Base-by-base conservation (phyloP, 2,797 vertebrate species). In the Chrosomus eos region DNA sequence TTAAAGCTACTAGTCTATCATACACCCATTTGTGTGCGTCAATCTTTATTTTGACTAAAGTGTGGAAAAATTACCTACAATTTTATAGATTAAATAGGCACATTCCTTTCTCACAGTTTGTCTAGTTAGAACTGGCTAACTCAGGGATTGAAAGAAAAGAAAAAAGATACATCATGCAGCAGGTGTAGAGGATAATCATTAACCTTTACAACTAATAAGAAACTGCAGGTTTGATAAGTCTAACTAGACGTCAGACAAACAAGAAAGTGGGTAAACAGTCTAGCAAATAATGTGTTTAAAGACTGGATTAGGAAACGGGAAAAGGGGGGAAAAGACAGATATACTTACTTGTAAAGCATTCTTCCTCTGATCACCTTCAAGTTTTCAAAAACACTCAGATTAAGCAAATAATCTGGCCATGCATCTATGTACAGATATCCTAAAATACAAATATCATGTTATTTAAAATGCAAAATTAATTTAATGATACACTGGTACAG, bases 361-460 rank as follows among this genome's bases (percentile, higher is more conserved):
- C 97, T 93, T 86, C 98, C 98, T 82, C 97, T 92, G 93, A 99
- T 97, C 87, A 97, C 94, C 81, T 94, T 95, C 81, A 99, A 95
- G 90, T 98, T 99, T 88, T 98, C 96, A 94, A 99, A 99, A 75
- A 97, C 95, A 0, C 92, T 92, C 86, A 99, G 93, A 90, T 97
- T 90, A 18, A 86, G 85, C 91, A 94, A 88, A 86, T 91, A 90
- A 0, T 94, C 92, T 0, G 97, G 97, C 98, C 98, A 99, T 0
- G 95, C 95, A 0, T 97, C 96, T 23, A 99, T 96, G 91, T 98
- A 98, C 85, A 99, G 92, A 92, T 97, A 99, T 19, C 97, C 98
- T 99, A 92, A 4, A 87, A 28, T 7, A 81, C n/a, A 81, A 26
- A 77, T 84, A 38, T 55, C 76, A 82, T 36, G 80, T 60, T 60